phyloP scores from a whole-genome alignment of 2,113 vertebrate species.

The Benitochromis conjunctus region DNA sequence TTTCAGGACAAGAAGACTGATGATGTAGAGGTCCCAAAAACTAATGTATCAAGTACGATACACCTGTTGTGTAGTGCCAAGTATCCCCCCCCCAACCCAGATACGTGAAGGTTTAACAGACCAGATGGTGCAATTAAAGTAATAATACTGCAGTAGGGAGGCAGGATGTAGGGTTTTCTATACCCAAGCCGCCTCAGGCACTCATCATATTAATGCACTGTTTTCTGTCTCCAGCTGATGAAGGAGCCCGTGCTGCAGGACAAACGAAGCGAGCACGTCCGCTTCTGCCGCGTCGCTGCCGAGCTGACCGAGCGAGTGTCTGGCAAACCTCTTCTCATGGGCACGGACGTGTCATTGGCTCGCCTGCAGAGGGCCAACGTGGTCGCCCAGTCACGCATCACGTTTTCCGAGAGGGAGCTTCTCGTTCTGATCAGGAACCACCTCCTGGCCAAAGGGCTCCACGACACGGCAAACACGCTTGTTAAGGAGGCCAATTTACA shows the following conservation, averaged over 20 bases:
- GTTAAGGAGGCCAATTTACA: conserved; percentile 86
- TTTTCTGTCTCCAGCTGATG: conserved; percentile 75
- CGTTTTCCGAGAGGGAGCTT: conserved; percentile 90
- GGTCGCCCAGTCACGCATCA: conserved; percentile 91
- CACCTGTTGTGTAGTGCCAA: too few relatives aligned
- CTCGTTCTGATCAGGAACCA: conserved; percentile 91
- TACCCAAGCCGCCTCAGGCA: not conserved
- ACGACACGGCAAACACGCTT: conserved; percentile 82
- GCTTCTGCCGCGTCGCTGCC: conserved; percentile 91
- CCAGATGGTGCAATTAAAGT: fast-evolving
- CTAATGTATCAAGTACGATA: too few relatives aligned
- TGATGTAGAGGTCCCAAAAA: not conserved
- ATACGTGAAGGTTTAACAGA: not conserved
- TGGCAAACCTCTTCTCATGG: conserved; percentile 88
- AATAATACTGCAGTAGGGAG: fast-evolving
- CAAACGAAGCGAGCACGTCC: conserved; percentile 92
- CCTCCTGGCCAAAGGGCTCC: conserved; percentile 89
- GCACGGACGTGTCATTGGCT: conserved; percentile 89
- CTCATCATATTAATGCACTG: not conserved
- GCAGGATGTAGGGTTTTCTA: not conserved
- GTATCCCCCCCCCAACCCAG: too few relatives aligned
- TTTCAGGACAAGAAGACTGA: not conserved
- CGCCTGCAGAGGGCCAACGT: conserved; percentile 90
- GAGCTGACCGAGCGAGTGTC: conserved; percentile 92
- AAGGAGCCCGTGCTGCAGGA: conserved; percentile 97